Evolutionary conservation across 2,888 invertebrate genomes (phyloP).

Genomic region (Oasisia sp.): DNA sequence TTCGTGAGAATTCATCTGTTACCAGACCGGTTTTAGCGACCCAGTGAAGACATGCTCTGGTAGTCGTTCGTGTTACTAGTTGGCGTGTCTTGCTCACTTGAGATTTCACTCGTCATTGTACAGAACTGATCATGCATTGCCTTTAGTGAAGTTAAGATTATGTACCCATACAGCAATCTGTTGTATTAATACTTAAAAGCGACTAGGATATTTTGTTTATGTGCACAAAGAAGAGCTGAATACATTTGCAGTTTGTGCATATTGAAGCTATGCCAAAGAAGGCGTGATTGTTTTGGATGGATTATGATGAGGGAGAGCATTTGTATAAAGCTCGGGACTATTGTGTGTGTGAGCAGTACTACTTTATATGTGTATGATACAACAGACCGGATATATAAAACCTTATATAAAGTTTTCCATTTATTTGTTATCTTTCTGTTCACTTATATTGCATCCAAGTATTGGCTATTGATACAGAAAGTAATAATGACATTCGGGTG

Average conservation of each 20-base stretch:
- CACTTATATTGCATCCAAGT: not conserved
- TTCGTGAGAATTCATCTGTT: not conserved
- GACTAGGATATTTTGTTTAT: not conserved
- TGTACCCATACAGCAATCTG: not conserved
- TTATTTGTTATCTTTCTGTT: not conserved
- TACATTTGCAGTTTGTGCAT: not conserved
- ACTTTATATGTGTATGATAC: not conserved
- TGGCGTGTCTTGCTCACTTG: not conserved
- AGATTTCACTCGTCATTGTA: not conserved
- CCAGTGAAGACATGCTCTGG: not conserved
- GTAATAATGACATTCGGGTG: too few relatives aligned
- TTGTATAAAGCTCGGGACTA: not conserved
- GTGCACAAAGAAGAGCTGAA: not conserved
- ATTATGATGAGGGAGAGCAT: not conserved
- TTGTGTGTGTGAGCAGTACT: not conserved
- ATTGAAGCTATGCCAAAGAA: not conserved
- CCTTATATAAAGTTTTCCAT: not conserved
- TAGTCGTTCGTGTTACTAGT: not conserved
- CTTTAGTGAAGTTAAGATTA: not conserved
- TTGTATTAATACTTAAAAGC: not conserved
- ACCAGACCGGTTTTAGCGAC: not conserved
- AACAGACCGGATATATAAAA: constrained; percentile 17
- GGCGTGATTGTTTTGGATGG: not conserved
- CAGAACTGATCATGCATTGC: not conserved
- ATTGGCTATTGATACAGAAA: too few relatives aligned